Evolutionary conservation across 53 echinoderm and acorn worm genomes (phyloP).

Genomic region (Astropecten irregularis): DNA sequence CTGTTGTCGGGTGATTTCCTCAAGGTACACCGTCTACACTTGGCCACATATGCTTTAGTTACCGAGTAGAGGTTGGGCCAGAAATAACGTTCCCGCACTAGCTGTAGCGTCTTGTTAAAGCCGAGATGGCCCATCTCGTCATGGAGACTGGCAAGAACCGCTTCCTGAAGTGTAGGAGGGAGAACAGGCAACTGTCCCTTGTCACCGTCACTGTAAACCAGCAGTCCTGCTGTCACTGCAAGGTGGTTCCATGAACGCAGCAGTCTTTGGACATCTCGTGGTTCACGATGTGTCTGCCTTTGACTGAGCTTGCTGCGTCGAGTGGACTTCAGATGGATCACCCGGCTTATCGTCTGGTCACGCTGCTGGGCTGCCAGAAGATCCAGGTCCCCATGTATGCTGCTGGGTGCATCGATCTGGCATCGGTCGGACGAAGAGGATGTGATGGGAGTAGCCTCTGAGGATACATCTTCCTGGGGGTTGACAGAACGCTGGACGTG

Average conservation of each 20-base stretch:
- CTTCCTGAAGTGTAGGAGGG: background rate
- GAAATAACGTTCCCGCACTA: background rate
- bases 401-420: background rate
- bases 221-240: background rate
- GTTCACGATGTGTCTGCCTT: background rate
- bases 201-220: background rate
- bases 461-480: background rate
- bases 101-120: background rate
- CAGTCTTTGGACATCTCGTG: background rate
- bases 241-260: background rate
- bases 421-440: background rate
- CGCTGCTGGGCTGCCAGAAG: background rate
- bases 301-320: background rate
- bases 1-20: background rate
- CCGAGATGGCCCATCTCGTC: constrained; percentile 23
- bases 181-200: background rate
- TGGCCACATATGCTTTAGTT: background rate
- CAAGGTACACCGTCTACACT: background rate
- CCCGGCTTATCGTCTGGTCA: background rate
- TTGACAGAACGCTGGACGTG: background rate
- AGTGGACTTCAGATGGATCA: background rate
- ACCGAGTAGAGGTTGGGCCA: background rate
- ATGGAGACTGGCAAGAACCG: background rate
- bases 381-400: background rate
- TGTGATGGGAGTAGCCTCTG: background rate